phyloP scores from a whole-genome alignment of 2,113 vertebrate species.

The Alligator sinensis region DNA sequence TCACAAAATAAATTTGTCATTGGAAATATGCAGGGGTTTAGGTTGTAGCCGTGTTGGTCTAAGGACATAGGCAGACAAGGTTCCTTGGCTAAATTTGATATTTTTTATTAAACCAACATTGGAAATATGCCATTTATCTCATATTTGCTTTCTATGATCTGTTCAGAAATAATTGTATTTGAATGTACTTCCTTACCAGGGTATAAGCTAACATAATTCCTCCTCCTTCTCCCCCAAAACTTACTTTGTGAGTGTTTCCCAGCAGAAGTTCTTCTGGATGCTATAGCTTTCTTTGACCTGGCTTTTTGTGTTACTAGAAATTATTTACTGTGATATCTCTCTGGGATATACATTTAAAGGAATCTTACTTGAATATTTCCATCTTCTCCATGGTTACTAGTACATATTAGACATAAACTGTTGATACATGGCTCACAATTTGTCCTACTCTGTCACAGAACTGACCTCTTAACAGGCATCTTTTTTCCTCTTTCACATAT shows the following conservation, averaged over 20 bases:
- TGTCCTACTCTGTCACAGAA: neutral
- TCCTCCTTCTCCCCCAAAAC: neutral
- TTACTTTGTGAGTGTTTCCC: neutral
- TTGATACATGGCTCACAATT: slow-evolving; percentile 1
- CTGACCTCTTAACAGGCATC: neutral
- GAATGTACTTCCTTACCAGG: neutral
- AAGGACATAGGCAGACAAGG: no score
- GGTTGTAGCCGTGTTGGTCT: no score
- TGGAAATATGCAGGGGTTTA: neutral
- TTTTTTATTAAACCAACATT: neutral
- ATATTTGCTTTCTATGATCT: neutral
- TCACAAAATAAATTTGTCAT: neutral
- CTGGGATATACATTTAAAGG: neutral
- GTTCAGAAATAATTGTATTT: neutral
- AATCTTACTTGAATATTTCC: neutral
- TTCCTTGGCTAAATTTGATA: no score
- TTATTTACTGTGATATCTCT: slow-evolving; percentile 5
- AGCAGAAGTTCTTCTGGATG: neutral
- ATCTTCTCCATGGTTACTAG: neutral
- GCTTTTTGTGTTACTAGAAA: neutral
- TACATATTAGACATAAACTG: slow-evolving; percentile 16
- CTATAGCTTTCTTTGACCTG: neutral
- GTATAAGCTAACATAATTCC: neutral
- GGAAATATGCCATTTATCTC: neutral
- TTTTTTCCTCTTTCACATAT: neutral